Base-by-base conservation (phyloP, 2,113 vertebrate species). In the Clarias macrocephalus region DNA sequence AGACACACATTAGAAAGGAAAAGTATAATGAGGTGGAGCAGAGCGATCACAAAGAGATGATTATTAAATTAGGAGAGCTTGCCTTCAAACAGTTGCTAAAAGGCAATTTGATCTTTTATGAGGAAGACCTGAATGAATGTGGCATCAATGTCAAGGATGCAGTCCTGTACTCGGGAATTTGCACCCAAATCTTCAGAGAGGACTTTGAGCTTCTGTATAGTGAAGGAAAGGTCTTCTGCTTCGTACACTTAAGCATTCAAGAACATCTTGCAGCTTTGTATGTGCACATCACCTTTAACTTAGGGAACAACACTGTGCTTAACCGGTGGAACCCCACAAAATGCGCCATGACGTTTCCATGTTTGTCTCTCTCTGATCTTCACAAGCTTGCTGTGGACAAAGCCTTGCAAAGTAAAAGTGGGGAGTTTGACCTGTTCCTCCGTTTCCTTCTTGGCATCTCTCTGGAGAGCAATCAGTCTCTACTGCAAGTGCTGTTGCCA, bases 381-480 rank as follows among this genome's bases (percentile, higher is more conserved):
- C 84, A 86, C 70, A 85, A 87, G 72, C 63, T 19, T 42, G 88
- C 88, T 30, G 66, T 89, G 21, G 82, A 89, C 62, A 86, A 81
- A 15, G 19, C 60, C 18, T 56, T 91, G 77, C 1, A 72, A 75
- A 77, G 37, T 28, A 65, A n/a, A 5, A 65, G 75, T 12, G 87
- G 87, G 3, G 54, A 81, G 37, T 76, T 91, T 66, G 88, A 91
- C 73, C 77, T 88, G 65, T 89, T 90, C 21, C 87, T 90, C 23
- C 87, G 90, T 21, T 89, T 89, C 25, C 82, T 89, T 25, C 87
- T 91, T 30, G 90, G 90, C 18, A 73, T 88, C 28, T 88, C 90
- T 37, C 25, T 54, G 23, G 85, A 89, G 1, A 75, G 15, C 63
- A 89, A 89, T 33, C 86, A 85, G 57, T 30, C 2, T 21, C 82